Percentiles rank a stretch among this genome's conserved stretches.
These are phyloP conservation scores for Drosophila neonasuta DNA, from an alignment of 2,888 invertebrate genomes.

Conservation along the genomic window DNA sequence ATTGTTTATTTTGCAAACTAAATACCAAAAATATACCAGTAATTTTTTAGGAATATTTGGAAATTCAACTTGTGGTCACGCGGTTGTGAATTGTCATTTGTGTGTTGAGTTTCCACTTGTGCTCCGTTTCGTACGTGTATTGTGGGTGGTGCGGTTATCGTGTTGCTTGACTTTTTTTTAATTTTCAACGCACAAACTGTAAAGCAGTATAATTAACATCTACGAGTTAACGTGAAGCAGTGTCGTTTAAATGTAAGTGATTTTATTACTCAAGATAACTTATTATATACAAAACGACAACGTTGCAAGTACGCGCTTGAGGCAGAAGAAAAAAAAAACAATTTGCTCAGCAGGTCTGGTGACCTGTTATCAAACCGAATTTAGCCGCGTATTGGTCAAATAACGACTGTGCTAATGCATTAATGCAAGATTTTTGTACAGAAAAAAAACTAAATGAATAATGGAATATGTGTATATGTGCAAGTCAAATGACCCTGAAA, in stretches of 20 bases:
- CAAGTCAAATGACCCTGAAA: slow-evolving; percentile 57
- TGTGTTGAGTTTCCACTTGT: slow-evolving; percentile 74
- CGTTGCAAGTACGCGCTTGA: slow-evolving; percentile 47
- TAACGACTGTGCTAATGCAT: slow-evolving; percentile 18
- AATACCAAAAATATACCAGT: background rate
- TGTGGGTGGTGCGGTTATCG: slow-evolving; percentile 72
- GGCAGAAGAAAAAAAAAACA: slow-evolving; percentile 23
- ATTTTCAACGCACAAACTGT: slow-evolving; percentile 52
- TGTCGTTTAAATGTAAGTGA: slow-evolving; percentile 56
- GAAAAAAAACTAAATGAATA: slow-evolving; percentile 19
- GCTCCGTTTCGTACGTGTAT: slow-evolving; percentile 58
- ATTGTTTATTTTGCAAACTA: background rate
- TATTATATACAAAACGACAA: slow-evolving; percentile 33
- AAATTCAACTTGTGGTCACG: slow-evolving; percentile 4
- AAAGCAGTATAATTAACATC: slow-evolving; percentile 33
- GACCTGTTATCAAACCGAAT: slow-evolving; percentile 56
- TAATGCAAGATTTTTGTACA: slow-evolving; percentile 7
- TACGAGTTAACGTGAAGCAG: slow-evolving; percentile 39
- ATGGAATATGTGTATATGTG: slow-evolving; percentile 38
- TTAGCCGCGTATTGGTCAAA: slow-evolving; percentile 6
- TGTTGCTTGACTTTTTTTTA: slow-evolving; percentile 74
- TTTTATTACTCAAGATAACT: slow-evolving; percentile 7
- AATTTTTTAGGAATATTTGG: background rate
- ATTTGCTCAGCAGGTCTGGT: slow-evolving; percentile 41
- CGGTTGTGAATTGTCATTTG: slow-evolving; percentile 67